Evolutionary conservation across 1,140 invertebrate species (phyloP).

Genomic region (Argopecten irradians): DNA sequence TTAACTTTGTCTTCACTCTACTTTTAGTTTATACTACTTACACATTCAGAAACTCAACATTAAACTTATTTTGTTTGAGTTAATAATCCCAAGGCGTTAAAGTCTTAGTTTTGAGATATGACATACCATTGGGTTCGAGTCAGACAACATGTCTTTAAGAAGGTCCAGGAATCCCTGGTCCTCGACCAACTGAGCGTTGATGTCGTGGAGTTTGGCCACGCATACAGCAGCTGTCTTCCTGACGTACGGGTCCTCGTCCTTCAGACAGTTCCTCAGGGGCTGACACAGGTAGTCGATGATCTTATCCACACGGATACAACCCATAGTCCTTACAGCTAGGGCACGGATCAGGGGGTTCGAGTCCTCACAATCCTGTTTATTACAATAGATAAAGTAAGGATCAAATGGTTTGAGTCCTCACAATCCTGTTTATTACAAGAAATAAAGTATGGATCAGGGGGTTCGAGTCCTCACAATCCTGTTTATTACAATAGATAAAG

Average conservation of each 20-base stretch:
- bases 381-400: too few species aligned
- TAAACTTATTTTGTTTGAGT: too few species aligned
- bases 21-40: too few species aligned
- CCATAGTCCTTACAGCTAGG: constrained; percentile 99
- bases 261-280: constrained; percentile 96
- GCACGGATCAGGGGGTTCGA: constrained; percentile 99
- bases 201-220: constrained; percentile 99
- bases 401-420: too few species aligned
- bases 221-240: constrained; percentile 99
- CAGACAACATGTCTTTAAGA: constrained; percentile 96
- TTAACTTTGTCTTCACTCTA: too few species aligned
- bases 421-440: too few species aligned
- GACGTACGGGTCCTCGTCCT: constrained; percentile 99
- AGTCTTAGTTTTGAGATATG: neutral
- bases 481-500: too few species aligned
- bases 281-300: constrained; percentile 99
- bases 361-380: constrained; percentile 99
- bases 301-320: constrained; percentile 99
- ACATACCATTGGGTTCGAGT: constrained; percentile 99
- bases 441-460: constrained; percentile 97
- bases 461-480: constrained; percentile 99
- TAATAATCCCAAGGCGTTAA: too few species aligned
- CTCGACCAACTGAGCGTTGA: constrained; percentile 97
- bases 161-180: constrained; percentile 99
- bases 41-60: too few species aligned